phyloP scores from a whole-genome alignment of 2,113 vertebrate species.

The Petaurus breviceps region DNA sequence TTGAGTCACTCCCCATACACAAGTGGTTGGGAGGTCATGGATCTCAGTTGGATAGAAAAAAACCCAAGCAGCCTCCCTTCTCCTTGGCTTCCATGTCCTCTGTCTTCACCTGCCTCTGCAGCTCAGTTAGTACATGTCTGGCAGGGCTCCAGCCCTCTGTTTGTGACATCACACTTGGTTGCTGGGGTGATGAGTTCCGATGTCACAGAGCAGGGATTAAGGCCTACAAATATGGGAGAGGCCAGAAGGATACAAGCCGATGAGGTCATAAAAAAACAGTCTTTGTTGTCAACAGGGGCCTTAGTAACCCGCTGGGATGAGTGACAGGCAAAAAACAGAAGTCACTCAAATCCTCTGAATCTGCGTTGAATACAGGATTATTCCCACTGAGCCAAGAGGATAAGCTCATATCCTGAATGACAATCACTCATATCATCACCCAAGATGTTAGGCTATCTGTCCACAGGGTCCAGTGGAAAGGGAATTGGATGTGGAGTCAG shows the following conservation, averaged over 20 bases:
- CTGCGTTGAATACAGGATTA: not conserved
- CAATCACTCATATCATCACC: not conserved
- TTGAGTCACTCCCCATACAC: not conserved
- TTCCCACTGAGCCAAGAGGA: not conserved
- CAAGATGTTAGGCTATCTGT: not conserved
- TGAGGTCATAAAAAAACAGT: slow-evolving; percentile 62
- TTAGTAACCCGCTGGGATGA: slow-evolving; percentile 50
- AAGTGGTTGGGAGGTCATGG: not conserved
- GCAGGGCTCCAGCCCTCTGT: slow-evolving; percentile 51
- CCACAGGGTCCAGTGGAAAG: not conserved
- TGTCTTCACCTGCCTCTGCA: not conserved
- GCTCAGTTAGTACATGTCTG: not conserved
- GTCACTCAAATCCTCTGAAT: not conserved
- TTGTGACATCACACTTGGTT: slow-evolving; percentile 68
- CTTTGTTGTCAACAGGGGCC: slow-evolving; percentile 34
- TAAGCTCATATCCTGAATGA: not conserved
- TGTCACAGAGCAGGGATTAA: slow-evolving; percentile 43
- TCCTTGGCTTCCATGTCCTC: not conserved
- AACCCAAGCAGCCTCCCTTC: not conserved
- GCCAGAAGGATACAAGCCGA: not conserved
- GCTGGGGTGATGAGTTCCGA: slow-evolving; percentile 56
- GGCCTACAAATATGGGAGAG: slow-evolving; percentile 49
- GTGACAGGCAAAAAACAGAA: not conserved
- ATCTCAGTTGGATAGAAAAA: not conserved
- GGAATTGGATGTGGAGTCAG: not conserved